A percentile compares a stretch with the other conserved stretches of the same genome.
These are phyloP conservation scores for Uropetala carovei DNA, from an alignment of 2,888 invertebrate genomes.

Conservation along the genomic window DNA sequence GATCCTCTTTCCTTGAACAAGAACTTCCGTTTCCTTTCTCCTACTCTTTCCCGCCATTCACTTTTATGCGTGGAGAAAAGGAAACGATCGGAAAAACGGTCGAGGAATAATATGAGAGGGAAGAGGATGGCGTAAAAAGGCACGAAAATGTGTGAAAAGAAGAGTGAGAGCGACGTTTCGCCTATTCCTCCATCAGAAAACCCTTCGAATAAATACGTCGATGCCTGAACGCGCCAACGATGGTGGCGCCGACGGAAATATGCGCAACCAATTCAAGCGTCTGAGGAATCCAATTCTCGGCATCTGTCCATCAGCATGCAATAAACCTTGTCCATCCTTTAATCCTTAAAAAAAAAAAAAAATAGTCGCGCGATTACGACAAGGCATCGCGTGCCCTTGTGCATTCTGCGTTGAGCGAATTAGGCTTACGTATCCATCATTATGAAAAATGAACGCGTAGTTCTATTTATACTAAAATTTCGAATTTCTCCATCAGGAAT, in stretches of 20 bases:
- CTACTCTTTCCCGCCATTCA: background rate
- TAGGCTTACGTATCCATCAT: too few species aligned
- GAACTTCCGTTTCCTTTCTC: background rate
- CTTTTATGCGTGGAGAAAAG: background rate
- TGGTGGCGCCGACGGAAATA: background rate
- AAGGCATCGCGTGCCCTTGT: too few species aligned
- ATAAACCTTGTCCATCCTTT: background rate
- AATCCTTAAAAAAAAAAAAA: too few species aligned
- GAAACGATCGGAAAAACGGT: background rate
- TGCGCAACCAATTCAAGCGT: background rate
- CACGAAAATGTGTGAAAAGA: background rate
- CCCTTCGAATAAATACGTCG: background rate
- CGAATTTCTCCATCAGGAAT: too few species aligned
- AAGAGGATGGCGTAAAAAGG: background rate
- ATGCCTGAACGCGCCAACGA: background rate
- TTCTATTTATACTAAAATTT: too few species aligned
- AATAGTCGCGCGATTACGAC: too few species aligned
- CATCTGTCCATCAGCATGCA: background rate
- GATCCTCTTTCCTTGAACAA: background rate
- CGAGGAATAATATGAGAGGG: background rate
- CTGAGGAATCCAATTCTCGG: background rate
- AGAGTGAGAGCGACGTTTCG: background rate
- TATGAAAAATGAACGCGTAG: too few species aligned
- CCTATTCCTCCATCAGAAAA: background rate
- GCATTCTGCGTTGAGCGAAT: too few species aligned